Percentiles rank a stretch among this genome's conserved stretches.
Evolutionary conservation across 1,140 invertebrate species (phyloP).

Genomic region (Ctenoplectra terminalis): DNA sequence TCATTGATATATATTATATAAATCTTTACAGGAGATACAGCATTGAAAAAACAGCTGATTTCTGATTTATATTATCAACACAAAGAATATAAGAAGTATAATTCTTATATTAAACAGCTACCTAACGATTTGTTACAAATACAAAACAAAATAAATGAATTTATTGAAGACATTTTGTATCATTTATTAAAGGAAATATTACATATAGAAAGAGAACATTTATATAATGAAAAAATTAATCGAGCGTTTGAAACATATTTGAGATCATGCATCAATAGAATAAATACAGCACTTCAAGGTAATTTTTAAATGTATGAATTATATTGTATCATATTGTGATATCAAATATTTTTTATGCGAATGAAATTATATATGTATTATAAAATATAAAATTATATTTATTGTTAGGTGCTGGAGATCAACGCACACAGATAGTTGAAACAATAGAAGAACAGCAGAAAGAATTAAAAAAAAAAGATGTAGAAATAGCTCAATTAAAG

Average conservation of each 20-base stretch:
- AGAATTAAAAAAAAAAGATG: constrained; percentile 52
- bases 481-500: constrained; percentile 58
- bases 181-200: constrained; percentile 17
- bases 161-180: constrained; percentile 21
- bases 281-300: constrained; percentile 61
- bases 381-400: neutral
- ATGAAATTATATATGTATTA: no score
- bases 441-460: constrained; percentile 47
- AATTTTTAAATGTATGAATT: neutral
- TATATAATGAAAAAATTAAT: constrained; percentile 55
- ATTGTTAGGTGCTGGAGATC: constrained; percentile 47
- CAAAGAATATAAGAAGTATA: constrained; percentile 18
- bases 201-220: neutral
- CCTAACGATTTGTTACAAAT: constrained; percentile 23
- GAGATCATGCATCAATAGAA: constrained; percentile 54
- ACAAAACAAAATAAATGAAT: constrained; percentile 37
- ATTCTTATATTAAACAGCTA: constrained; percentile 1
- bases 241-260: constrained; percentile 49
- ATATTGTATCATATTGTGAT: neutral
- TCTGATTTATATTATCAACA: constrained; percentile 31
- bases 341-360: neutral
- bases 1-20: neutral
- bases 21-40: constrained; percentile 12
- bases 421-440: constrained; percentile 41
- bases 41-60: constrained; percentile 8